Evolutionary conservation across 2,797 vertebrate genomes (phyloP).

Genomic region (Allobates femoralis): DNA sequence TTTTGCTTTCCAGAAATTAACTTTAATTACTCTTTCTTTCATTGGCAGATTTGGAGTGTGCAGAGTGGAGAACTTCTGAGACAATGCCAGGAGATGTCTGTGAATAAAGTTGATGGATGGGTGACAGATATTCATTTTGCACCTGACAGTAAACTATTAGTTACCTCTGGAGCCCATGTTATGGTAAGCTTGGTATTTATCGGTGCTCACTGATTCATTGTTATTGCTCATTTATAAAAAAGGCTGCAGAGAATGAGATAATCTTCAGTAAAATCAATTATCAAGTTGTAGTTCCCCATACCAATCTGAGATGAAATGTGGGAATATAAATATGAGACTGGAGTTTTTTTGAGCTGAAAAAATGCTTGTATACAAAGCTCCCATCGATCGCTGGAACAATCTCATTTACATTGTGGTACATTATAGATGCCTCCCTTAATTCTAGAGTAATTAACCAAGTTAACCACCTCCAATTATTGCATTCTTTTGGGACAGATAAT

Average conservation of each 20-base stretch:
- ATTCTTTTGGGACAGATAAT: not conserved
- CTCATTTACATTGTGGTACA: not conserved
- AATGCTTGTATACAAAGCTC: not conserved
- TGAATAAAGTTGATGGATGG: slow-evolving; percentile 90
- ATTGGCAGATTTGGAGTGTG: slow-evolving; percentile 85
- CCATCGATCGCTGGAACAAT: not conserved
- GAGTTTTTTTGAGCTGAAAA: not conserved
- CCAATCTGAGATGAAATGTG: not conserved
- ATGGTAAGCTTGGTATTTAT: slow-evolving; percentile 79
- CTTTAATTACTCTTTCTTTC: not conserved
- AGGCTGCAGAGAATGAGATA: not conserved
- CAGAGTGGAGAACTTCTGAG: slow-evolving; percentile 81
- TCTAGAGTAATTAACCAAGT: not conserved
- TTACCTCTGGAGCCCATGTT: slow-evolving; percentile 90
- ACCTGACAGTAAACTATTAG: slow-evolving; percentile 83
- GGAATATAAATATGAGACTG: not conserved
- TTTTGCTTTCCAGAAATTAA: not conserved
- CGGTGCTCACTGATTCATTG: not conserved
- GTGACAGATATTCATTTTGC: slow-evolving; percentile 93
- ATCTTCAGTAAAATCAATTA: not conserved
- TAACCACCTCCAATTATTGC: not conserved
- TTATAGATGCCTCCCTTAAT: not conserved
- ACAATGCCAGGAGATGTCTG: slow-evolving; percentile 79
- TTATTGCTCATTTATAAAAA: no score
- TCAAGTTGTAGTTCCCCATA: not conserved